Evolutionary conservation across 2,888 invertebrate species (phyloP), one percentile per base, ranked within the genome.

Genomic region (Drosophila borborema): DNA sequence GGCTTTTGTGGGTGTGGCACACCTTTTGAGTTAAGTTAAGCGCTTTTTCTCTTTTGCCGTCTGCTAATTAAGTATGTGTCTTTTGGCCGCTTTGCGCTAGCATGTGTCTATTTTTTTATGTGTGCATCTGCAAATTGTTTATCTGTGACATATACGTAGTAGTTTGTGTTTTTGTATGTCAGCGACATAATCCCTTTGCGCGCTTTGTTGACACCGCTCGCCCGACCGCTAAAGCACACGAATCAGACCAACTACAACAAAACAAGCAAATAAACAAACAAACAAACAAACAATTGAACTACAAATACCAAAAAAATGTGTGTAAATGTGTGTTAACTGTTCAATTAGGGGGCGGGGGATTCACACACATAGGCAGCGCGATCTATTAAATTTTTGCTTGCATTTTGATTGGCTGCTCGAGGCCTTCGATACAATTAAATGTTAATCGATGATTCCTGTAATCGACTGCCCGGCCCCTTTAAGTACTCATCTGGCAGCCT

Each of bases 1-100:
- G 14, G 46, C 45, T 45, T n/a, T 56, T 63, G 61, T 69, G 72
- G 81, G 78, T 65, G 78, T 72, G 77, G 56, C 56, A 38, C 10
- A 7, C 45, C 46, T 14, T 59, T 58, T 34, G 20, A 40, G 48
- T 45, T 53, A 38, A n/a, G 31, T 12, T 10, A 61, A 46, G 60
- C 36, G 64, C 45, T 40, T 46, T 45, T 46, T 62, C 18, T 62
- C 18, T 58, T 56, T 49, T 34, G 58, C 38, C 36, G 59, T 31
- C 51, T 54, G 65, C 41, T 68, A 67, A 73, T 73, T 77, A 74
- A 58, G 23, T 51, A 23, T 51, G 14, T 18, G 41, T 4, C 18
- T 53, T 72, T 64, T 49, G 12, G 45, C 45, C 75, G 72, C 48
- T 64, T 59, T 18, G n/a, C 14, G 54, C 23, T 48, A 41, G 20